Evolutionary conservation across 2,113 vertebrate species (phyloP), one percentile per base, ranked within the genome.

Genomic region (Notarius lentiginosus): DNA sequence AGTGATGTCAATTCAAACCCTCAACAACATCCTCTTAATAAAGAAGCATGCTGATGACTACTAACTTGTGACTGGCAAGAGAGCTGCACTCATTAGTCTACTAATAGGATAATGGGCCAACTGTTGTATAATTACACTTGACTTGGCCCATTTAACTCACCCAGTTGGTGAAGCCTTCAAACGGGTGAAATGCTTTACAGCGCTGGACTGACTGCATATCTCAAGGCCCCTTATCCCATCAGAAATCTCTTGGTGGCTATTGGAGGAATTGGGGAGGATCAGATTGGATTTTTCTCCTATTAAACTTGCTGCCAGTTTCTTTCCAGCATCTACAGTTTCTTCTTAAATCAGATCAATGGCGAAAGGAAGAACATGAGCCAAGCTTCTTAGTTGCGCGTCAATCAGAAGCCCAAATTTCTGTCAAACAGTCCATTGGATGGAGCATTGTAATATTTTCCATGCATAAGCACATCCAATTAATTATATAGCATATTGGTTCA

Each of bases 41-140:
- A 41, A 34, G 34, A 80, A 14, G 4, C 49, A 24, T 11, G 27
- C 14, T 9, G n/a, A 70, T 11, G 20, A 70, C 27, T 80, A 55
- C 49, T 80, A 79, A 80, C 76, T 70, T 15, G 49, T 77, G 61
- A 83, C 72, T 83, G 86, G 70, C 60, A 75, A 55, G n/a, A 41
- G 17, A 76, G 47, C 79, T 76, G 22, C 56, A 66, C 49, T 82
- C 65, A 85, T 85, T 85, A 56, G 24, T 49, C n/a, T 60, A 55
- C 58, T 82, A 85, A 88, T 85, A 73, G 58, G 58, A 85, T 88
- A 88, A 88, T 85, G 30, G 79, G 12, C 77, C 58, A 75, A 83
- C 66, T 63, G 82, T 75, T 87, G 65, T 60, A 66, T 82, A 87
- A 87, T 87, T 87, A 83, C 66, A 76, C 58, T 80, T 56, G 68